phyloP scores from a whole-genome alignment of 2,797 vertebrate genomes.

The Spondyliosoma cantharus region DNA sequence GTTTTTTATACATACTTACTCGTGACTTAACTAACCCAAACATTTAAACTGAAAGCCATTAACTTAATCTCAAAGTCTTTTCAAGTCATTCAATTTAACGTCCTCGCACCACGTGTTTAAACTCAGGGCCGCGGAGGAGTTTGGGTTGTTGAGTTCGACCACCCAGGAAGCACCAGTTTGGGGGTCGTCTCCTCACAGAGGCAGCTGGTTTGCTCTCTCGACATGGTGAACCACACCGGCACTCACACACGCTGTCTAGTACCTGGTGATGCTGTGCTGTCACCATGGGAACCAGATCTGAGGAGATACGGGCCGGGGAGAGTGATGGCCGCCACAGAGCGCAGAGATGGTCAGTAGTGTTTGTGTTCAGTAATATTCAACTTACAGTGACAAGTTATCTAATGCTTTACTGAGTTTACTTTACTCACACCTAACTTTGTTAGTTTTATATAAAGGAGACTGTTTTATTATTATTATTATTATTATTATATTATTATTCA shows the following conservation, averaged over 20 bases:
- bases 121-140: conserved; percentile 59
- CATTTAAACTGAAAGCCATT: no score
- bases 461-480: no score
- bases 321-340: conserved; percentile 78
- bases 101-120: not conserved
- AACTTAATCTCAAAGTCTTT: no score
- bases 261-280: conserved; percentile 88
- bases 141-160: conserved; percentile 87
- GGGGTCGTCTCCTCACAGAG: conserved; percentile 53
- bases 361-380: not conserved
- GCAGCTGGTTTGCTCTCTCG: conserved; percentile 78
- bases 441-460: not conserved
- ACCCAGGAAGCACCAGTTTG: conserved; percentile 38
- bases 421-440: not conserved
- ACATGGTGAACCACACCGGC: conserved; percentile 81
- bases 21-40: no score
- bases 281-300: conserved; percentile 84
- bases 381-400: no score
- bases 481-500: not conserved
- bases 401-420: no score
- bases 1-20: no score
- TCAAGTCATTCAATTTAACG: not conserved
- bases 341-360: conserved; percentile 59
- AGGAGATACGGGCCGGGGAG: conserved; percentile 86
- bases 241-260: conserved; percentile 69